Evolutionary conservation across 1,140 invertebrate genomes (phyloP).

Genomic region (Delia radicum): DNA sequence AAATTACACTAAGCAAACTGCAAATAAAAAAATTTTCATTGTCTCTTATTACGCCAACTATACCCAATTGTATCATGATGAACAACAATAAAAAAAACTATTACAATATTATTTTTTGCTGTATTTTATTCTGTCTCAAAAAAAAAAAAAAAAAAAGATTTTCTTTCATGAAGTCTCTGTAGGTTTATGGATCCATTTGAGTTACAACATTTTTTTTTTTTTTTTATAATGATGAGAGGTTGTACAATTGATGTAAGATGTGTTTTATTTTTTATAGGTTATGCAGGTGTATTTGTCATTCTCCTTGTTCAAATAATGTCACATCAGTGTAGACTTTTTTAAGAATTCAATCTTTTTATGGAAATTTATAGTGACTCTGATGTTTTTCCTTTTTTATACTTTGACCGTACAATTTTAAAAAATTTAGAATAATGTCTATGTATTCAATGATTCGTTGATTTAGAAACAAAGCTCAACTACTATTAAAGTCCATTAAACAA

Average conservation of each 20-base stretch:
- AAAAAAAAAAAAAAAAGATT: background rate
- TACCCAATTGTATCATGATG: background rate
- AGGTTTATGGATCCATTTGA: background rate
- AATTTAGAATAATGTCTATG: too few species aligned
- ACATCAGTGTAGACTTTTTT: too few species aligned
- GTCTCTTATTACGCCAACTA: conserved; percentile 1
- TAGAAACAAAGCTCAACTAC: too few species aligned
- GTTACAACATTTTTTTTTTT: background rate
- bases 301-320: too few species aligned
- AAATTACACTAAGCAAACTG: background rate
- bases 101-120: background rate
- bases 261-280: background rate
- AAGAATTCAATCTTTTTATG: too few species aligned
- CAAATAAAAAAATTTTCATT: background rate
- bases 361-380: too few species aligned
- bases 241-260: background rate
- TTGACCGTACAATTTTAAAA: too few species aligned
- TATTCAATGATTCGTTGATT: too few species aligned
- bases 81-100: background rate
- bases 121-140: too few species aligned
- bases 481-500: too few species aligned
- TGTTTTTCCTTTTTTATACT: too few species aligned
- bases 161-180: background rate
- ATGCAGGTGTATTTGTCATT: conserved; percentile 3
- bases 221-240: background rate